phyloP scores from a whole-genome alignment of 1,140 invertebrate genomes.

The Heliothis virescens region DNA sequence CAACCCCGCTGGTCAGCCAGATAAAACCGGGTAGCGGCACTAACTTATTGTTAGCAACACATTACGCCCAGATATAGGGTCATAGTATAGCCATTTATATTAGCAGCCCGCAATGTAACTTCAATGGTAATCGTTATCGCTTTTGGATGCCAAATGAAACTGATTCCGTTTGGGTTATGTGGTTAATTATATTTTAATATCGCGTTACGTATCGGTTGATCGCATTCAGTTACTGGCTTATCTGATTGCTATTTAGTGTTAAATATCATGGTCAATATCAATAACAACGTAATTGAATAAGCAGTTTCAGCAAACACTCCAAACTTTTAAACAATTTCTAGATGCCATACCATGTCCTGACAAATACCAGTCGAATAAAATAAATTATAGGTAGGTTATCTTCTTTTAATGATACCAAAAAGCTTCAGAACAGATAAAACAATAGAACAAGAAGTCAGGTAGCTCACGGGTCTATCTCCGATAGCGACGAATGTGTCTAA shows the following conservation, averaged over 20 bases:
- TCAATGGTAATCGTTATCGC: conserved; percentile 36
- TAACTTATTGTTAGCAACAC: conserved; percentile 54
- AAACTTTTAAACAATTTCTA: too few relatives aligned
- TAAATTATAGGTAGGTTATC: not conserved
- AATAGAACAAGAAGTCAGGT: conserved; percentile 16
- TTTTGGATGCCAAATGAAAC: conserved; percentile 31
- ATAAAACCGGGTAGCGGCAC: conserved; percentile 48
- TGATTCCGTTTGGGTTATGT: conserved; percentile 10
- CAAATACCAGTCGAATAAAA: not conserved
- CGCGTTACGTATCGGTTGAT: conserved; percentile 4
- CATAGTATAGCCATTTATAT: conserved; percentile 27
- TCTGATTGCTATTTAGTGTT: not conserved
- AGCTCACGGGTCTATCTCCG: conserved; percentile 5
- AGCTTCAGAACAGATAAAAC: not conserved
- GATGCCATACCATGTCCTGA: too few relatives aligned
- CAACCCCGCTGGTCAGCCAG: conserved; percentile 55
- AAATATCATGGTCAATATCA: not conserved
- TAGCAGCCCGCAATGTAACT: conserved; percentile 34
- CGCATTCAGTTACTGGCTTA: not conserved
- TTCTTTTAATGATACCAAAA: not conserved
- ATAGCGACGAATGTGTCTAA: conserved; percentile 55
- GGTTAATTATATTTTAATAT: conserved; percentile 25
- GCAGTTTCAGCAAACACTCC: not conserved
- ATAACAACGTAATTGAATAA: not conserved
- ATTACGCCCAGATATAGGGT: conserved; percentile 24